A percentile compares a stretch with the other conserved stretches of the same genome.
Evolutionary conservation across 1,140 invertebrate genomes (phyloP).

Genomic region (Drosophila yakuba): DNA sequence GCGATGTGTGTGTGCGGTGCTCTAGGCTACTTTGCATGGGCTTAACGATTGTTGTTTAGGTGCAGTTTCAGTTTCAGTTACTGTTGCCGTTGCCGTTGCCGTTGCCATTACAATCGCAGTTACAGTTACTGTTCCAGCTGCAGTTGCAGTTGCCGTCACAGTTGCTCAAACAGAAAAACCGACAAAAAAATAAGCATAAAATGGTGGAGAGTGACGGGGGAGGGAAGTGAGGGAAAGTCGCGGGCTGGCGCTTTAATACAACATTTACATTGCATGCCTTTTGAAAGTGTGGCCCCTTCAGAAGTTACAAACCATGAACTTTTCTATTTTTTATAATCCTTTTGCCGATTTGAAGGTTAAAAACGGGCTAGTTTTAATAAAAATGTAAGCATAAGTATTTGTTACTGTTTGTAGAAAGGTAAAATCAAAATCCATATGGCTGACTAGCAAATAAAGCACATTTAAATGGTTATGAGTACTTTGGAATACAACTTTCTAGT

Average conservation of each 20-base stretch:
- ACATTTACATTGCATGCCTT: slow-evolving; percentile 68
- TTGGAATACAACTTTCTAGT: too few species aligned
- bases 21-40: slow-evolving; percentile 68
- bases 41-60: slow-evolving; percentile 77
- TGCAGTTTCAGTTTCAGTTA: slow-evolving; percentile 67
- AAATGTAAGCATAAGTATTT: too few species aligned
- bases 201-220: not conserved
- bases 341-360: not conserved
- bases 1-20: slow-evolving; percentile 43
- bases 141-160: slow-evolving; percentile 36
- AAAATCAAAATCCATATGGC: too few species aligned
- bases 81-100: slow-evolving; percentile 43
- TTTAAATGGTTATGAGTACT: too few species aligned
- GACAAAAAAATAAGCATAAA: not conserved
- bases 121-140: slow-evolving; percentile 24
- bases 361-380: too few species aligned
- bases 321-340: not conserved
- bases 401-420: too few species aligned
- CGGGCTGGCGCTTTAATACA: slow-evolving; percentile 49
- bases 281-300: slow-evolving; percentile 1
- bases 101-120: slow-evolving; percentile 27
- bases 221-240: not conserved
- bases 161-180: slow-evolving; percentile 27
- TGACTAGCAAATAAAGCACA: too few species aligned
- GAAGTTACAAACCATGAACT: too few species aligned